These are phyloP conservation scores for Meghimatium bilineatum DNA, from an alignment of 2,888 invertebrate species.

Conservation along the genomic window DNA sequence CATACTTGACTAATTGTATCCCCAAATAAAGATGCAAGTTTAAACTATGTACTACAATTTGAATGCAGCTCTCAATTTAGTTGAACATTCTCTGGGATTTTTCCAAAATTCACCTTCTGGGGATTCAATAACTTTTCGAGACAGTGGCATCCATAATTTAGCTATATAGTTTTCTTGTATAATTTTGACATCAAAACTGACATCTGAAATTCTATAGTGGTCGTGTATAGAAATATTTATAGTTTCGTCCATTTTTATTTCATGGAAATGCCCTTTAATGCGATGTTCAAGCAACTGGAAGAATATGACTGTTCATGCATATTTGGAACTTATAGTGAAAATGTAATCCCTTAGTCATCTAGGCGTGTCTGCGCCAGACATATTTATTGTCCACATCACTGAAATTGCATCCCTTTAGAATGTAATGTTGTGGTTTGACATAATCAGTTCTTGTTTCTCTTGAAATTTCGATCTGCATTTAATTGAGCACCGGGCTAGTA, in stretches of 20 bases:
- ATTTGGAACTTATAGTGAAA: too few relatives aligned
- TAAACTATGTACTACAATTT: too few relatives aligned
- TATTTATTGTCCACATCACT: too few relatives aligned
- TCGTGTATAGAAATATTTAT: constrained; percentile 58
- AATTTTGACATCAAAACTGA: constrained; percentile 81
- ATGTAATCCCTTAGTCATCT: too few relatives aligned
- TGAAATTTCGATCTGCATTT: too few relatives aligned
- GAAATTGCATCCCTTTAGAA: too few relatives aligned
- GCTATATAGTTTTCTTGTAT: constrained; percentile 82
- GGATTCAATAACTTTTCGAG: constrained; percentile 88
- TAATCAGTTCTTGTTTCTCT: too few relatives aligned
- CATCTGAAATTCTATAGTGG: constrained; percentile 82
- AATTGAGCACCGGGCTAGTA: too few relatives aligned
- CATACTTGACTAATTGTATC: too few relatives aligned
- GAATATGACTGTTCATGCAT: constrained; percentile 88
- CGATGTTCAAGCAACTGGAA: constrained; percentile 97
- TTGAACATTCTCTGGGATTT: constrained; percentile 92
- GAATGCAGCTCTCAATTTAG: constrained; percentile 89
- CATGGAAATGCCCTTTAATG: constrained; percentile 89
- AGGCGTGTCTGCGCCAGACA: too few relatives aligned
- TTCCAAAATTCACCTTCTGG: constrained; percentile 84
- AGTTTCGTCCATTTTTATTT: constrained; percentile 68
- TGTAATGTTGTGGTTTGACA: too few relatives aligned
- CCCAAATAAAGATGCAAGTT: too few relatives aligned
- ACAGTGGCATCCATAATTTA: constrained; percentile 86